phyloP scores from a whole-genome alignment of 2,797 vertebrate genomes.

The Cossypha polioptera region DNA sequence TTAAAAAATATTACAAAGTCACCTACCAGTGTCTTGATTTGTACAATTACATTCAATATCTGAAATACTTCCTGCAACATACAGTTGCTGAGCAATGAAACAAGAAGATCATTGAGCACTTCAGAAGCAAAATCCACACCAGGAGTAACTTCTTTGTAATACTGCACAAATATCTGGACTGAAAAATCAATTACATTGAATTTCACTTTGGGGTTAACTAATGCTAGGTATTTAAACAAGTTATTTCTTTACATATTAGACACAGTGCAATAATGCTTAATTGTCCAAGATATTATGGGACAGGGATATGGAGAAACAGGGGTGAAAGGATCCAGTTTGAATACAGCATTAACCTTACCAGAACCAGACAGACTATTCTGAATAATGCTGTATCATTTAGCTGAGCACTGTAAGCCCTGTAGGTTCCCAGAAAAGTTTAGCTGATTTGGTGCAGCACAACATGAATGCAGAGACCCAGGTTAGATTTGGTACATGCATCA shows the following conservation, averaged over 20 bases:
- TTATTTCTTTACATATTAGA: background rate
- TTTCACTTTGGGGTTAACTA: background rate
- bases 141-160: slow-evolving; percentile 82
- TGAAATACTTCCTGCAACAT: slow-evolving; percentile 82
- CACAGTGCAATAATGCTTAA: background rate
- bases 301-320: background rate
- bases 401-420: background rate
- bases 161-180: slow-evolving; percentile 85
- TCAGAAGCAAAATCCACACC: slow-evolving; percentile 79
- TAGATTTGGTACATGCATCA: background rate
- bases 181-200: slow-evolving; percentile 34
- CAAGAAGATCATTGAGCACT: slow-evolving; percentile 80
- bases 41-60: slow-evolving; percentile 71
- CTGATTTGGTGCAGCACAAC: background rate
- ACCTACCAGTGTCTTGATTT: slow-evolving; percentile 76
- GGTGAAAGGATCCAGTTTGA: background rate
- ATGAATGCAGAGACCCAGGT: background rate
- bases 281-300: background rate
- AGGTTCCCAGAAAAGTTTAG: background rate
- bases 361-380: background rate
- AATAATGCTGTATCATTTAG: background rate
- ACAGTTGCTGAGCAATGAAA: slow-evolving; percentile 78
- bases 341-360: background rate
- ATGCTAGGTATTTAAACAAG: background rate
- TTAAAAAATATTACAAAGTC: background rate